A percentile compares a stretch with the other conserved stretches of the same genome.
These are phyloP conservation scores for Drosophila teissieri DNA, from an alignment of 1,140 invertebrate genomes.

Conservation along the genomic window DNA sequence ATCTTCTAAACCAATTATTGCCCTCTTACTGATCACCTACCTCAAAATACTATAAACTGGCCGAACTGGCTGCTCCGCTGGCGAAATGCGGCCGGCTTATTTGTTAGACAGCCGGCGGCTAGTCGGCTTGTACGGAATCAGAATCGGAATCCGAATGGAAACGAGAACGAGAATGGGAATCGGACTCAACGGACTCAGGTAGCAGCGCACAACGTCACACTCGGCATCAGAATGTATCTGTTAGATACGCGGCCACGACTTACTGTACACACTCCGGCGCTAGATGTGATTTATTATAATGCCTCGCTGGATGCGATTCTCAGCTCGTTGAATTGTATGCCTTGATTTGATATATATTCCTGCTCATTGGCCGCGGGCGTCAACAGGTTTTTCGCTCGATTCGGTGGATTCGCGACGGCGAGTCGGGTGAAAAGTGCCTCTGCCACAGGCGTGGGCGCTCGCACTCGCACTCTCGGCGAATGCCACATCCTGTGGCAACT, in stretches of 20 bases:
- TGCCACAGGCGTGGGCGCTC: conserved; percentile 48
- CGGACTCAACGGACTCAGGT: conserved; percentile 49
- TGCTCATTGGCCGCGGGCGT: conserved; percentile 23
- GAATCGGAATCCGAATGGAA: conserved; percentile 29
- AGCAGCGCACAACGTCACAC: conserved; percentile 50
- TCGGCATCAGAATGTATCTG: conserved; percentile 65
- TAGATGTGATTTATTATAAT: conserved; percentile 50
- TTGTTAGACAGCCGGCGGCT: conserved; percentile 34
- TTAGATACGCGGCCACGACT: conserved; percentile 64
- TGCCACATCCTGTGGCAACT: conserved; percentile 54
- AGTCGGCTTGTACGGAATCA: conserved; percentile 9
- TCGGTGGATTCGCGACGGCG: conserved; percentile 13
- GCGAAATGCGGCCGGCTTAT: conserved; percentile 6
- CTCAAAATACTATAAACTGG: not conserved
- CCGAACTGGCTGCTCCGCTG: conserved; percentile 19
- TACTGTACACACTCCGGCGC: conserved; percentile 51
- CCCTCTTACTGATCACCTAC: too few relatives aligned
- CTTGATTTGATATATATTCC: conserved; percentile 38
- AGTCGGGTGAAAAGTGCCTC: conserved; percentile 18
- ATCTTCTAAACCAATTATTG: not conserved
- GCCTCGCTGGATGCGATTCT: conserved; percentile 8
- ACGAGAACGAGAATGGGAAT: not conserved
- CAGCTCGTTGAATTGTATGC: conserved; percentile 21
- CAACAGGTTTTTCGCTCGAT: conserved; percentile 49
- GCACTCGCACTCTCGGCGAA: conserved; percentile 29